Evolutionary conservation across 2,888 invertebrate species (phyloP).

Genomic region (Hipparchia sbordonii): DNA sequence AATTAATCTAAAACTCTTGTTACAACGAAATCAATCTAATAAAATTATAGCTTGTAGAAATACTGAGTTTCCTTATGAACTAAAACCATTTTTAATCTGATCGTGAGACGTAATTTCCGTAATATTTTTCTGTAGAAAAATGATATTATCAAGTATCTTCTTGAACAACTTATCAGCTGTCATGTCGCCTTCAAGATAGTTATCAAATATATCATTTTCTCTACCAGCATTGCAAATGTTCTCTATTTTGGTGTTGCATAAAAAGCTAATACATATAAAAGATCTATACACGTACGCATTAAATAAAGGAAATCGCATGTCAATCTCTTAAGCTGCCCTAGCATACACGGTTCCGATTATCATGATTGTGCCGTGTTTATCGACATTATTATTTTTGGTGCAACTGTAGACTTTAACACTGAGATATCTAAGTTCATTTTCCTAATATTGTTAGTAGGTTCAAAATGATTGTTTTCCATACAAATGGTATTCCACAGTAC

Average conservation of each 20-base stretch:
- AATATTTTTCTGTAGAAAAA: too few relatives aligned
- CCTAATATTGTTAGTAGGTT: not conserved
- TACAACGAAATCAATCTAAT: too few relatives aligned
- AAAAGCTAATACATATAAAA: constrained; percentile 4
- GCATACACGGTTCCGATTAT: constrained; percentile 34
- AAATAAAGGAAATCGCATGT: constrained; percentile 33
- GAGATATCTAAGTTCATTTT: not conserved
- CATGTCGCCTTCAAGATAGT: too few relatives aligned
- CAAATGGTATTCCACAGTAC: constrained; percentile 39
- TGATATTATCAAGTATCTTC: too few relatives aligned
- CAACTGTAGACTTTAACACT: not conserved
- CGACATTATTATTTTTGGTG: not conserved
- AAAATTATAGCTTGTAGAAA: too few relatives aligned
- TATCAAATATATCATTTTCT: not conserved
- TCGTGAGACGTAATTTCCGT: too few relatives aligned
- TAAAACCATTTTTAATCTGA: too few relatives aligned
- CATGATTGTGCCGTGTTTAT: constrained; percentile 28
- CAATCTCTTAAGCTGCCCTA: constrained; percentile 29
- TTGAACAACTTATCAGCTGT: too few relatives aligned
- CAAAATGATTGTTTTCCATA: constrained; percentile 32
- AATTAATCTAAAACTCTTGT: too few relatives aligned
- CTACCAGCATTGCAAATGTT: not conserved
- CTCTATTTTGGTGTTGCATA: not conserved
- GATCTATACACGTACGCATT: not conserved
- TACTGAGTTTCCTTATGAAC: too few relatives aligned